These are phyloP conservation scores for Sarcophaga caerulescens DNA, from an alignment of 2,888 invertebrate species.

Conservation along the genomic window DNA sequence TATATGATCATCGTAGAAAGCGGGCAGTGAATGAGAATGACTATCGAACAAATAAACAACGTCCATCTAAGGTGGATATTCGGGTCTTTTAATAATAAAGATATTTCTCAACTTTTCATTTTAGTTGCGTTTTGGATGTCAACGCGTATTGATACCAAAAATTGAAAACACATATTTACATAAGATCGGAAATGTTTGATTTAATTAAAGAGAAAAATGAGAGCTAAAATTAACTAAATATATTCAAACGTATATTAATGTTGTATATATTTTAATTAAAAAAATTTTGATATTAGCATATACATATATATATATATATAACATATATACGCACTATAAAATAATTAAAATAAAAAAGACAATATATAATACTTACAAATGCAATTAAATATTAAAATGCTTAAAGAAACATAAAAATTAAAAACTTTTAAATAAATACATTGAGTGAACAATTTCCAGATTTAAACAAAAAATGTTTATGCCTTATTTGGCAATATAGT, in stretches of 20 bases:
- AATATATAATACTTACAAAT: constrained; percentile 39
- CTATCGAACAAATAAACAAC: constrained; percentile 65
- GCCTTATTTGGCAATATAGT: constrained; percentile 77
- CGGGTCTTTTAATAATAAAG: constrained; percentile 69
- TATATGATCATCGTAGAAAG: constrained; percentile 44
- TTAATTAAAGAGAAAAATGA: constrained; percentile 17
- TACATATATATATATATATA: neutral
- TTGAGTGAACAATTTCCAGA: neutral
- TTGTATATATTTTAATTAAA: constrained; percentile 17
- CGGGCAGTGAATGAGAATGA: constrained; percentile 55
- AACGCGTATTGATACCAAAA: constrained; percentile 74
- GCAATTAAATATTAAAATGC: neutral
- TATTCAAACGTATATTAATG: neutral
- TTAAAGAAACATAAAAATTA: neutral
- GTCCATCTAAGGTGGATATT: constrained; percentile 81
- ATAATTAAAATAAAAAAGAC: constrained; percentile 25
- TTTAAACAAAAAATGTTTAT: constrained; percentile 61
- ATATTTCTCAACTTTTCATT: constrained; percentile 74
- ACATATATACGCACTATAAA: constrained; percentile 1
- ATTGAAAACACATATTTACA: constrained; percentile 3
- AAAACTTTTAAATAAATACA: neutral
- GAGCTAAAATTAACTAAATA: constrained; percentile 24
- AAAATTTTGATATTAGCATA: constrained; percentile 26
- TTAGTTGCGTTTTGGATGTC: constrained; percentile 81
- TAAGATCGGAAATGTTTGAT: constrained; percentile 1